These are phyloP conservation scores for Oreonectes daqikongensis DNA, from an alignment of 2,797 vertebrate species.

Conservation along the genomic window DNA sequence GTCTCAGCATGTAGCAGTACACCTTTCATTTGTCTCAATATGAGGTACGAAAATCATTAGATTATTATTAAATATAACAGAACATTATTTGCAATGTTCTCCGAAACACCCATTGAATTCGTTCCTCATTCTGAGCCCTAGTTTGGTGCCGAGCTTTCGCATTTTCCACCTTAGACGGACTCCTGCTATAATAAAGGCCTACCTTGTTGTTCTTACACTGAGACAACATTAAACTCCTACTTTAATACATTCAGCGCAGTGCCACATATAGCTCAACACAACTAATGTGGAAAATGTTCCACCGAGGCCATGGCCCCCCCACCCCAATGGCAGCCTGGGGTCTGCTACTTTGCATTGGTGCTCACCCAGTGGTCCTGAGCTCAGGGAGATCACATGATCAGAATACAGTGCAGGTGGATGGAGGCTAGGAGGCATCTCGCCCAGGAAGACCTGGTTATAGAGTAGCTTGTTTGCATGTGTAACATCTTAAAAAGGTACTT, in stretches of 20 bases:
- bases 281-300: slow-evolving; percentile 62
- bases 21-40: slow-evolving; percentile 17
- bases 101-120: slow-evolving; percentile 1
- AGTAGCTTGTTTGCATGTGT: slow-evolving; percentile 57
- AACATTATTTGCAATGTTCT: slow-evolving; percentile 14
- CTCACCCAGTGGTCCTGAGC: slow-evolving; percentile 42
- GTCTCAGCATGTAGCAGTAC: slow-evolving; percentile 11
- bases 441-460: slow-evolving; percentile 61
- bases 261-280: slow-evolving; percentile 48
- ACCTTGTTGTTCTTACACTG: slow-evolving; percentile 21
- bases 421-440: slow-evolving; percentile 50
- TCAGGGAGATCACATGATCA: slow-evolving; percentile 52
- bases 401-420: slow-evolving; percentile 55
- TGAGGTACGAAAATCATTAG: slow-evolving; percentile 22
- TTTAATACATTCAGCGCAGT: slow-evolving; percentile 55
- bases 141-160: background rate
- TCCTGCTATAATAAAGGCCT: slow-evolving; percentile 27
- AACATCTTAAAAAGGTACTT: slow-evolving; percentile 56
- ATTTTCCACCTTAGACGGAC: slow-evolving; percentile 34
- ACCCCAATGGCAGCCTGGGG: slow-evolving; percentile 32
- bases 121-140: slow-evolving; percentile 1
- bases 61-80: slow-evolving; percentile 32
- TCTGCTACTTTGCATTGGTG: slow-evolving; percentile 54
- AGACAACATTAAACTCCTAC: slow-evolving; percentile 37
- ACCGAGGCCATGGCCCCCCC: slow-evolving; percentile 15